Conservation (phyloP, 1,140 invertebrate genomes). For the Palaemon carinicauda region DNA sequence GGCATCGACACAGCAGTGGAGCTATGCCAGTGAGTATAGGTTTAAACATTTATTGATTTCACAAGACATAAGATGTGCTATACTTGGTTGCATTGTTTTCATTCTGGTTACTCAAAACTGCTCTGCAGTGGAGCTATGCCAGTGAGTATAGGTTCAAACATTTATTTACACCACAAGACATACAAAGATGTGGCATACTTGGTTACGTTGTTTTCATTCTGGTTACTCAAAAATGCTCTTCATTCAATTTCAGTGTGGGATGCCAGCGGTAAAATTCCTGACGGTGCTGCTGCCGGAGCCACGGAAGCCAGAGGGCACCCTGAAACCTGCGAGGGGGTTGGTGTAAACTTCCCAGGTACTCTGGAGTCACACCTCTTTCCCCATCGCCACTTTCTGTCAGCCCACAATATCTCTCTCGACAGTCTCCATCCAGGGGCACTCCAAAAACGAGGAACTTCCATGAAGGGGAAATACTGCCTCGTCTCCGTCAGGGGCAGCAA, state of each 20-base stretch:
- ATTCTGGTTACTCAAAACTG: neutral
- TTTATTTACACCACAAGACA: neutral
- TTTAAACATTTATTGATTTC: neutral
- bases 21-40: conserved; percentile 8
- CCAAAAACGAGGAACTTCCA: neutral
- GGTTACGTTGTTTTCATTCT: neutral
- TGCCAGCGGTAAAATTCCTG: conserved; percentile 17
- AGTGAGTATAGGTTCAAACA: conserved; percentile 10
- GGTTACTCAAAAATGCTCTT: neutral
- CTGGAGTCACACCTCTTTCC: conserved; percentile 20
- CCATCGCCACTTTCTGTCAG: neutral
- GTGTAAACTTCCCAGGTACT: neutral
- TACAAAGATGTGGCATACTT: neutral
- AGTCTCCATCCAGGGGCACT: neutral
- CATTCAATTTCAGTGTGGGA: conserved; percentile 26
- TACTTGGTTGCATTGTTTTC: neutral
- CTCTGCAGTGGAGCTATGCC: neutral
- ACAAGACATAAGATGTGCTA: neutral
- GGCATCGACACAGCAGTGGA: conserved; percentile 17
- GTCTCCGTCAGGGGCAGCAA: neutral
- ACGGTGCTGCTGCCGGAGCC: conserved; percentile 6
- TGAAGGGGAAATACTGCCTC: conserved; percentile 24
- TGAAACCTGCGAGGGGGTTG: conserved; percentile 2
- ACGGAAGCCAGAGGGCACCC: conserved; percentile 21
- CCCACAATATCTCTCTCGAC: neutral